Percentiles rank a stretch among this genome's conserved stretches.
These are phyloP conservation scores for Volucella inanis DNA, from an alignment of 2,888 invertebrate species.

Conservation along the genomic window DNA sequence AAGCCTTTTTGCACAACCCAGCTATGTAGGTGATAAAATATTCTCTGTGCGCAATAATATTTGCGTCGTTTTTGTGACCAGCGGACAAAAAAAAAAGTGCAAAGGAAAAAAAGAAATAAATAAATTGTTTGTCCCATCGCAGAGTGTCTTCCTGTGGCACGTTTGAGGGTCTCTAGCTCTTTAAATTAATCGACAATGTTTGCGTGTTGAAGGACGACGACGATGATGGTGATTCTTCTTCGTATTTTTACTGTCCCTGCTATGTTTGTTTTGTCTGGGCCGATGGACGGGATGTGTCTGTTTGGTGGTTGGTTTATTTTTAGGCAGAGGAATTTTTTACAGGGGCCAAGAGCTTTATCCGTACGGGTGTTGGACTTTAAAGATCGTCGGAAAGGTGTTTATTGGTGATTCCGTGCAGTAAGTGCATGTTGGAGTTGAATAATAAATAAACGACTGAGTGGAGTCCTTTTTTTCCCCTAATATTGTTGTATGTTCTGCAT, in stretches of 20 bases:
- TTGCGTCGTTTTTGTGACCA: conserved; percentile 30
- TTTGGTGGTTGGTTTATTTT: conserved; percentile 49
- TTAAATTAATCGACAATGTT: conserved; percentile 74
- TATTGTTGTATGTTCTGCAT: conserved; percentile 13
- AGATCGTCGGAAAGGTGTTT: conserved; percentile 72
- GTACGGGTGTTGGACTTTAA: conserved; percentile 52
- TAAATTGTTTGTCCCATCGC: conserved; percentile 24
- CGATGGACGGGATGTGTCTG: conserved; percentile 64
- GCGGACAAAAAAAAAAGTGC: too few species aligned
- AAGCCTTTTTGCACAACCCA: conserved; percentile 52
- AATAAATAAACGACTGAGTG: conserved; percentile 62
- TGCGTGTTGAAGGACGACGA: conserved; percentile 73
- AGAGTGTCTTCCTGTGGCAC: conserved; percentile 51
- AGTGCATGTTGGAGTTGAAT: conserved; percentile 74
- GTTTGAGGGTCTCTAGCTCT: conserved; percentile 54
- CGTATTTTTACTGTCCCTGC: conserved; percentile 14
- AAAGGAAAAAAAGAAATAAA: too few species aligned
- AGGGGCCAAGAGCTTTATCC: conserved; percentile 21
- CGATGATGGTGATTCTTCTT: conserved; percentile 62
- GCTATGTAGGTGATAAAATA: conserved; percentile 69
- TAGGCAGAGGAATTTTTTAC: conserved; percentile 55
- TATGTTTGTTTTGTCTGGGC: conserved; percentile 67
- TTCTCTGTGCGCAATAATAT: conserved; percentile 61
- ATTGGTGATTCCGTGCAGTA: conserved; percentile 73
- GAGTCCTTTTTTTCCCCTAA: neutral